Conservation (phyloP, 1,140 invertebrate genomes). For the Amphibalanus amphitrite region DNA sequence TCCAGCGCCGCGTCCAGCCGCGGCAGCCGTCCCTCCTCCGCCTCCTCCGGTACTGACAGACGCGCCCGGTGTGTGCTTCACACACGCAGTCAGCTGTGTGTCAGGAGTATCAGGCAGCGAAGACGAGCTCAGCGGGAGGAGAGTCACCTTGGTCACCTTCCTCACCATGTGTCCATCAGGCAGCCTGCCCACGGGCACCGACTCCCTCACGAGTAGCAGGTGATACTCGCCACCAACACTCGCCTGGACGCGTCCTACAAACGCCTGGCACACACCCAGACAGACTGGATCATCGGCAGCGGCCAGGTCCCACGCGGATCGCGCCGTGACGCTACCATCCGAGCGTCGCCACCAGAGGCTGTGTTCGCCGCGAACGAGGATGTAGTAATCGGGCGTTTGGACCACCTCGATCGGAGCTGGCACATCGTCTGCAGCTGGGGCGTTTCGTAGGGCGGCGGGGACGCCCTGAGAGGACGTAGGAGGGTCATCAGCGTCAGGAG, state of each 20-base stretch:
- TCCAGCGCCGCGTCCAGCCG: background rate
- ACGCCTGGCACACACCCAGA: conserved; percentile 70
- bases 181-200: conserved; percentile 24
- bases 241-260: conserved; percentile 67
- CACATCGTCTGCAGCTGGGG: background rate
- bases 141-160: conserved; percentile 11
- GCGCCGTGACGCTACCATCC: background rate
- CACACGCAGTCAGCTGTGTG: background rate
- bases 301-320: conserved; percentile 64
- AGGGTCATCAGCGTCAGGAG: background rate
- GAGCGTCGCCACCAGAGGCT: background rate
- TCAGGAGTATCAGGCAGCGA: conserved; percentile 4
- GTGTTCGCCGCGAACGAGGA: background rate
- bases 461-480: background rate
- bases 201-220: conserved; percentile 13
- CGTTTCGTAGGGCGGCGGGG: background rate
- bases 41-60: background rate
- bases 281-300: conserved; percentile 72
- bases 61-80: background rate
- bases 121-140: conserved; percentile 5
- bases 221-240: conserved; percentile 29
- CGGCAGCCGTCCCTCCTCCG: background rate
- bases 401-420: background rate
- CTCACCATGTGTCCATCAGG: conserved; percentile 3
- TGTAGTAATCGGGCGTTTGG: background rate